These are phyloP conservation scores for Epirrhoe tristata DNA, from an alignment of 2,888 invertebrate species.

Conservation along the genomic window DNA sequence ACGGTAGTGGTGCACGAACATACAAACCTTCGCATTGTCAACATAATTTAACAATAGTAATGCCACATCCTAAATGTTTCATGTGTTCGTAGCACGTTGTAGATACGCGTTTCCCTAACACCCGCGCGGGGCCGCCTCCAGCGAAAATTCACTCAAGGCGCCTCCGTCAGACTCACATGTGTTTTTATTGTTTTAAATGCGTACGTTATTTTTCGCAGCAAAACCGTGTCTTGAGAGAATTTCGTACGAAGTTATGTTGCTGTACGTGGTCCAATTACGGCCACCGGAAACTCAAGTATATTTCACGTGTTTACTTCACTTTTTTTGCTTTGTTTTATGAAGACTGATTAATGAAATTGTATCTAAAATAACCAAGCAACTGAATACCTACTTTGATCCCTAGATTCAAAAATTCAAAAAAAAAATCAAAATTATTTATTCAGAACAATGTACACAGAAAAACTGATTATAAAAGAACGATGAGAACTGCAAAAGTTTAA, in stretches of 20 bases:
- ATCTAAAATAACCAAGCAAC: neutral
- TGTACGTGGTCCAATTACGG: slow-evolving; percentile 69
- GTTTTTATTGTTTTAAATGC: slow-evolving; percentile 81
- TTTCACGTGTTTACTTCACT: slow-evolving; percentile 46
- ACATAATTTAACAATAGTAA: neutral
- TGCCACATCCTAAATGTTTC: slow-evolving; percentile 52
- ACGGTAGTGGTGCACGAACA: too few relatives aligned
- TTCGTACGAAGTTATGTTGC: slow-evolving; percentile 65
- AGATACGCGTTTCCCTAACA: slow-evolving; percentile 53
- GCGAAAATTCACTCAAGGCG: slow-evolving; percentile 75
- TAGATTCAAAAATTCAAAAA: too few relatives aligned
- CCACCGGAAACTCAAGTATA: slow-evolving; percentile 53
- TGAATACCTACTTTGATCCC: slow-evolving; percentile 1
- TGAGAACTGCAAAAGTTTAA: too few relatives aligned
- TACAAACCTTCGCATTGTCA: too few relatives aligned
- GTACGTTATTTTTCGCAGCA: slow-evolving; percentile 73
- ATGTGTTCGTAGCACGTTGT: slow-evolving; percentile 41
- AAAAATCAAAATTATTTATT: too few relatives aligned
- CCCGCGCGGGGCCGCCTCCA: slow-evolving; percentile 49
- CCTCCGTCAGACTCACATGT: slow-evolving; percentile 69
- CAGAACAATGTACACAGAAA: too few relatives aligned
- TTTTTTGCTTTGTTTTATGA: slow-evolving; percentile 43
- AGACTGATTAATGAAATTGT: slow-evolving; percentile 29
- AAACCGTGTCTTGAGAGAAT: slow-evolving; percentile 60
- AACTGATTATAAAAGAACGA: too few relatives aligned